Evolutionary conservation across 1,140 invertebrate genomes (phyloP), one percentile per base, ranked within the genome.

Genomic region (Hormaphis cornu): DNA sequence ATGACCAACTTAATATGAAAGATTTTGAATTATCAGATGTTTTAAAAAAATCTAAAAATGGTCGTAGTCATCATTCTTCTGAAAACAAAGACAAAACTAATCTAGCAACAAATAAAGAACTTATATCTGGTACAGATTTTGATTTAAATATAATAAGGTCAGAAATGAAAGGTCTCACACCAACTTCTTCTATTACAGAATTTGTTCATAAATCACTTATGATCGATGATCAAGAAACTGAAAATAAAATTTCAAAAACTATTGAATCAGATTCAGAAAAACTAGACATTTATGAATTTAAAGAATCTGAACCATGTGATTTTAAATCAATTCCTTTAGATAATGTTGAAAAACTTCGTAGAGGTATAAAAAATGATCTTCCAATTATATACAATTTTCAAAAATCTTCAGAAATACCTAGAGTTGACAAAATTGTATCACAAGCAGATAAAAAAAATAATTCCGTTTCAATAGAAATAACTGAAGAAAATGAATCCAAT

Each of bases 271-370:
- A 14, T 12, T 70, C 72, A 72, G 86, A 87, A 73, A n/a, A n/a
- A n/a, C n/a, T n/a, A n/a, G 89, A 91, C 77, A 85, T 91, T 75
- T 93, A 93, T 73, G 90, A 93, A 77, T 93, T 93, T 74, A 91
- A 91, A 78, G 90, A 93, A 79, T 88, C 89, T 0, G 89, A 92
- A 78, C 88, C 89, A 0, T 91, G 91, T 74, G 88, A 91, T 76
- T 86, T 90, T 73, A 87, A 90, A 77, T 82, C 87, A 10, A 82
- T 86, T 44, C 80, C 81, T 16, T 75, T 73, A 30, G 69, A 48
- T 22, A 59, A 33, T 75, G 22, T 81, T 78, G 63, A 81, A 79
- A 61, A 71, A 30, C 12, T 44, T 44, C 22, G 61, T 33, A 66
- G 59, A 48, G 1, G 30, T 46, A 33, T 63, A 1, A 63, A 48